Base-by-base conservation (phyloP, 2,888 invertebrate species). In the Scrobipalpa costella region DNA sequence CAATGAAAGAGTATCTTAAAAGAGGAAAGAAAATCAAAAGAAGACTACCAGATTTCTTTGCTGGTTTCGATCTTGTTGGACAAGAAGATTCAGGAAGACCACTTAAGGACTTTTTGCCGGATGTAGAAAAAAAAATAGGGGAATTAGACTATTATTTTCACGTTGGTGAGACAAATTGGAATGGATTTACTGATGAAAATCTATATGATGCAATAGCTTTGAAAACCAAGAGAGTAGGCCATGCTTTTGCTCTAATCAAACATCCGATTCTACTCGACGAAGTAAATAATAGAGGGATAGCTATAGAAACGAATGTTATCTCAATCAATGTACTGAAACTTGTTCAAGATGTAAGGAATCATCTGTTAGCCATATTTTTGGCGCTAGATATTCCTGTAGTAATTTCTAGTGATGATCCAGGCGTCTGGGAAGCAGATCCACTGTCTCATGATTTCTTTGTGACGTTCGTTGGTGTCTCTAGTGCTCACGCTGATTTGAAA, bases 101-200 rank as follows among this genome's bases (percentile, higher is more conserved):
- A 0, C 82, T 94, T 0, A 83, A 90, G 44, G 87, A 93, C 0
- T 95, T 94, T 71, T 77, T 93, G 0, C 82, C 93, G 0, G 85
- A 93, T 67, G 74, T 96, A 6, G 74, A 90, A 8, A 74, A 85
- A 52, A 78, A 92, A 15, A 81, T 90, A 0, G 79, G 91, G 0
- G 80, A 92, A 5, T 80, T 96, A 6, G 90, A 94, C 62, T 94
- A 94, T 72, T 96, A 94, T 74, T 95, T 96, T 68, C 96, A 97
- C 75, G 95, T 96, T 0, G 97, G 96, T 0, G 96, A 97, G 85
- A 96, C 96, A 0, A 94, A 95, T 74, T 95, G 95, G 95, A 93
- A 92, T 73, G 95, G 94, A 7, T 85, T 85, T 5, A 79, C 83
- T 0, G 96, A 97, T 76, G 93, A 94, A 70, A 96, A 96, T 81